A percentile compares a stretch with the other conserved stretches of the same genome.
These are phyloP conservation scores for Cheilosia grossa DNA, from an alignment of 2,888 invertebrate species.

Conservation along the genomic window DNA sequence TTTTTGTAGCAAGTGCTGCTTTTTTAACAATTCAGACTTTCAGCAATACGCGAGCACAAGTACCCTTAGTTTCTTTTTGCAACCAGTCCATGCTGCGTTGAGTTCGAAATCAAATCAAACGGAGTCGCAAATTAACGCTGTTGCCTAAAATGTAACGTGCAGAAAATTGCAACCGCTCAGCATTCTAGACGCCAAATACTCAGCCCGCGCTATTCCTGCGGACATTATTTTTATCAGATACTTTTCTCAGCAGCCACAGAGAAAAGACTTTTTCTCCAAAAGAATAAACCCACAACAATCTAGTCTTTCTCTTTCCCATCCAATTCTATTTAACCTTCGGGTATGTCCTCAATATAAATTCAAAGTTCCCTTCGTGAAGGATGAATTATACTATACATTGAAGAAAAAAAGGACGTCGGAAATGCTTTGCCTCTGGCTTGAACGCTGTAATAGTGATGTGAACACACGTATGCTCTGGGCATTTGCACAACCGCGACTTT, in stretches of 20 bases:
- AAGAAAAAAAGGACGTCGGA: constrained; percentile 34
- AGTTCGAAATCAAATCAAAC: no score
- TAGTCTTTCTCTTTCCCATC: constrained; percentile 29
- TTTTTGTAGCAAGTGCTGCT: no score
- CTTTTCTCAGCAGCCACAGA: constrained; percentile 14
- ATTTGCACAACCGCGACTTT: constrained; percentile 50
- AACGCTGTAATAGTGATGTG: constrained; percentile 34
- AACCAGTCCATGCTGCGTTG: no score
- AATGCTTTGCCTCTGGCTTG: constrained; percentile 63
- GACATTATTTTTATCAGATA: constrained; percentile 24
- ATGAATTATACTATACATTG: constrained; percentile 13
- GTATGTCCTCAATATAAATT: constrained; percentile 71
- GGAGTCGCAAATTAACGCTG: no score
- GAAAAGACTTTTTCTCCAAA: constrained; percentile 17
- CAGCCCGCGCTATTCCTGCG: no score
- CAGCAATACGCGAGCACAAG: no score
- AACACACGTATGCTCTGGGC: constrained; percentile 5
- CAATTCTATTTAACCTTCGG: constrained; percentile 71
- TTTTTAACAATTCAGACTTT: no score
- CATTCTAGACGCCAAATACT: constrained; percentile 21
- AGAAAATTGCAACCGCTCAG: not conserved
- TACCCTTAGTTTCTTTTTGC: no score
- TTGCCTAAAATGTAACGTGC: not conserved
- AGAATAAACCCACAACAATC: constrained; percentile 27
- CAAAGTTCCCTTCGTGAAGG: constrained; percentile 58